Base-by-base conservation (phyloP, 1,140 invertebrate genomes). In the Drosophila guanche region DNA sequence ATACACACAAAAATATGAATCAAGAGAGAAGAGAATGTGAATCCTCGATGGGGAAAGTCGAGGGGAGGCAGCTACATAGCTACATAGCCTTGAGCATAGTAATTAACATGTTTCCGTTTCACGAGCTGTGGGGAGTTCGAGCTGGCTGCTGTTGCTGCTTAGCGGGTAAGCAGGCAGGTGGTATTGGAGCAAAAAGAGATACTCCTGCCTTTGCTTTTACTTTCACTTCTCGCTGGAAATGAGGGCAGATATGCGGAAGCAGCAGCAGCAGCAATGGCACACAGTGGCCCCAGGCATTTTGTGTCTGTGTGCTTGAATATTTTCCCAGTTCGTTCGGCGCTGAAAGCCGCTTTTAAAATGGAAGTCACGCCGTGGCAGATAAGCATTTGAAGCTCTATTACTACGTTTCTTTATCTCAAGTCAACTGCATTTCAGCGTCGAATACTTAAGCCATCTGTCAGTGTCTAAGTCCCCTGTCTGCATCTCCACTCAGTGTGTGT, bases 21-120 rank as follows among this genome's bases (percentile, higher is more conserved):
- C n/a, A 62, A 59, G 37, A 25, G 22, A 7, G 43, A 48, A 16
- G 54, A 58, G 62, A 54, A 67, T 51, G 57, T 40, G 29, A 46
- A 40, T 20, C 16, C 16, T 20, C 16, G 56, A 41, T 20, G 29
- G 37, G 53, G 37, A 58, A 53, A 52, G 79, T 62, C 76, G 67
- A 66, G 37, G 84, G 80, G 60, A 70, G 73, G 55, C 65, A 67
- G 81, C 66, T 67, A 81, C 29, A 20, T 20, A 33, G 29, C 29
- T 33, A 33, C 78, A 83, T 88, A 83, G 83, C 83, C 83, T 88
- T 88, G 83, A 75, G 83, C 83, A 66, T 76, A 88, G 83, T 88
- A 88, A 86, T 86, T 86, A 88, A 88, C 83, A 88, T 88, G 83
- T 88, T 88, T 88, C 83, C 83, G 78, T 88, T 88, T 69, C 83